A percentile compares a stretch with the other conserved stretches of the same genome.
These are phyloP conservation scores for Crocidura indochinensis DNA, from an alignment of 2,797 vertebrate genomes.

Conservation along the genomic window DNA sequence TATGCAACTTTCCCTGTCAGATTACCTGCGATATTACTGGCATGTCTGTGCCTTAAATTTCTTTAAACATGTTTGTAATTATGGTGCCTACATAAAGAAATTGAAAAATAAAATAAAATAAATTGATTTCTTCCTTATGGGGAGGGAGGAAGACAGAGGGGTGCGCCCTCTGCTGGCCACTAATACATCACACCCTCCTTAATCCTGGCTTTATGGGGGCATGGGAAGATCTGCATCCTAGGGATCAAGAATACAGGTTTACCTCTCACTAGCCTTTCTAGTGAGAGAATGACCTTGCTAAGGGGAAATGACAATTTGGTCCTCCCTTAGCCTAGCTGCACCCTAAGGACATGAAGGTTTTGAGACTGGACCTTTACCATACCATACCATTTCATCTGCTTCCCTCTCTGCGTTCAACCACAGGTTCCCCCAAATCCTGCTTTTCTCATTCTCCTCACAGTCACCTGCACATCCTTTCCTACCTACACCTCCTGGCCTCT, in stretches of 20 bases:
- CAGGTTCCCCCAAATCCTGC: neutral
- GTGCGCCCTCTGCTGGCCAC: constrained; percentile 59
- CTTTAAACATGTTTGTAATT: too few relatives aligned
- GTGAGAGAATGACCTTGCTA: neutral
- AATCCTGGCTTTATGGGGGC: neutral
- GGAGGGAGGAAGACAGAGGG: neutral
- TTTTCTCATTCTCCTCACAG: neutral
- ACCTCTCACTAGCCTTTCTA: neutral
- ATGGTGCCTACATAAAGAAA: too few relatives aligned
- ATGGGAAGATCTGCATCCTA: accelerated
- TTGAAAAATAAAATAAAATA: too few relatives aligned
- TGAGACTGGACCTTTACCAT: too few relatives aligned
- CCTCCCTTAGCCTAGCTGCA: neutral
- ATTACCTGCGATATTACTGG: too few relatives aligned
- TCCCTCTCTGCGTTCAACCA: too few relatives aligned
- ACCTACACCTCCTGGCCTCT: neutral
- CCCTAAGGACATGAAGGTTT: neutral
- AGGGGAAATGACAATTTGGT: neutral
- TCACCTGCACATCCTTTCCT: neutral
- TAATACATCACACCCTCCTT: accelerated
- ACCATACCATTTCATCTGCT: too few relatives aligned
- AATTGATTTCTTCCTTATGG: too few relatives aligned
- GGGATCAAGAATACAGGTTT: too few relatives aligned
- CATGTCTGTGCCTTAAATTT: too few relatives aligned
- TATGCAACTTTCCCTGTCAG: too few relatives aligned